phyloP scores from a whole-genome alignment of 2,797 vertebrate genomes.

The Margarornis squamiger region DNA sequence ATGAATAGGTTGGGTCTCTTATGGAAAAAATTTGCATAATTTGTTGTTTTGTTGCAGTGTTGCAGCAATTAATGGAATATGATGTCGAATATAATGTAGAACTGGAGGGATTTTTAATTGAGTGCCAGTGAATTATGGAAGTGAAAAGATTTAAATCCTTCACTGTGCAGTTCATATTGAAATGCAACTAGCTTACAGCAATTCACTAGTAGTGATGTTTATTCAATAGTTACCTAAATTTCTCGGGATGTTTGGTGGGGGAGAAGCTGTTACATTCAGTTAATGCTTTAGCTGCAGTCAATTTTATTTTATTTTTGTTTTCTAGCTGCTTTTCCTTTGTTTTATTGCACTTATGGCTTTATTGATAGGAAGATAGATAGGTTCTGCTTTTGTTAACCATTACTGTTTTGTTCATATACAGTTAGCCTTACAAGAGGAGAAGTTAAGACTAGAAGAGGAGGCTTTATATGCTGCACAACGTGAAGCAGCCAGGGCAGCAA shows the following conservation, averaged over 20 bases:
- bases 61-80: neutral
- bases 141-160: neutral
- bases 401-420: conserved; percentile 89
- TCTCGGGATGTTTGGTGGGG: neutral
- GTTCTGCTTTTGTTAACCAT: conserved; percentile 87
- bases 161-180: neutral
- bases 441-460: conserved; percentile 99
- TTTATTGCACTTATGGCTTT: conserved; percentile 45
- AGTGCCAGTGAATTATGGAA: neutral
- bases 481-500: conserved; percentile 93
- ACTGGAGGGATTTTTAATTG: neutral
- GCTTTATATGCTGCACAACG: conserved; percentile 94
- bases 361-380: conserved; percentile 79
- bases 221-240: neutral
- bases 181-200: neutral
- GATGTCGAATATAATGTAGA: neutral
- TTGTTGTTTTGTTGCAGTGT: neutral
- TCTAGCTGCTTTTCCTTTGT: conserved; percentile 53
- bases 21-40: neutral
- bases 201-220: neutral
- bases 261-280: neutral
- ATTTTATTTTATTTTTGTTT: conserved; percentile 47
- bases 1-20: neutral
- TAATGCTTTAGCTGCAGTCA: neutral
- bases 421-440: conserved; percentile 99